A percentile compares a stretch with the other conserved stretches of the same genome.
Evolutionary conservation across 2,888 invertebrate species (phyloP).

Genomic region (Trachelus tabidus): DNA sequence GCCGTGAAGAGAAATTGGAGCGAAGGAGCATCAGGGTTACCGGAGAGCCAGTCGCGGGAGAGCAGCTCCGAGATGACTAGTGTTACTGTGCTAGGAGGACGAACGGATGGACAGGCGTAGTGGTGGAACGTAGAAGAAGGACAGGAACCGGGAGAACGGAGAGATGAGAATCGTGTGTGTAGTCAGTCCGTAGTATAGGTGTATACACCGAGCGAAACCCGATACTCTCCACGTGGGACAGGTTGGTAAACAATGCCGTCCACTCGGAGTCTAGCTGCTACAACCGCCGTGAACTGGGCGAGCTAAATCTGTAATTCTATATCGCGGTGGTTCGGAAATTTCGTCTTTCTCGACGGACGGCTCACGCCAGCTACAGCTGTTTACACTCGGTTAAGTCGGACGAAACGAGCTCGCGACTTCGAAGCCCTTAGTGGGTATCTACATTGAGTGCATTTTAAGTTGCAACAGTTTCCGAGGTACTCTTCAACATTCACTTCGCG

Average conservation of each 20-base stretch:
- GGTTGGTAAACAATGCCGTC: slow-evolving; percentile 26
- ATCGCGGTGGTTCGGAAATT: neutral
- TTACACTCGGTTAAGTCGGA: neutral
- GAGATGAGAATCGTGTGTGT: neutral
- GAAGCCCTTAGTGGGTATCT: neutral
- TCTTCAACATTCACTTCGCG: neutral
- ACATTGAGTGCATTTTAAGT: neutral
- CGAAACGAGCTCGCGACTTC: neutral
- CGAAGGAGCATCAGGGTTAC: neutral
- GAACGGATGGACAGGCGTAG: neutral
- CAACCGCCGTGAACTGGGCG: neutral
- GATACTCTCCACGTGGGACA: slow-evolving; percentile 22
- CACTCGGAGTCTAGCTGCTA: slow-evolving; percentile 8
- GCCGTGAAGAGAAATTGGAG: slow-evolving; percentile 8
- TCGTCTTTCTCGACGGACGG: neutral
- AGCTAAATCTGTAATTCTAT: neutral
- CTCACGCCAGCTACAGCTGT: neutral
- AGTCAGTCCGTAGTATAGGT: neutral
- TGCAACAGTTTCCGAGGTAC: neutral
- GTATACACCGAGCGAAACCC: slow-evolving; percentile 15
- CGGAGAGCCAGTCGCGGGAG: neutral
- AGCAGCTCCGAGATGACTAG: neutral
- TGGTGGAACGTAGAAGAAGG: neutral
- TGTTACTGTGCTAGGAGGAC: neutral
- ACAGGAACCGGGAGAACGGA: slow-evolving; percentile 8